phyloP scores from a whole-genome alignment of 2,113 vertebrate genomes.

The Carollia perspicillata region DNA sequence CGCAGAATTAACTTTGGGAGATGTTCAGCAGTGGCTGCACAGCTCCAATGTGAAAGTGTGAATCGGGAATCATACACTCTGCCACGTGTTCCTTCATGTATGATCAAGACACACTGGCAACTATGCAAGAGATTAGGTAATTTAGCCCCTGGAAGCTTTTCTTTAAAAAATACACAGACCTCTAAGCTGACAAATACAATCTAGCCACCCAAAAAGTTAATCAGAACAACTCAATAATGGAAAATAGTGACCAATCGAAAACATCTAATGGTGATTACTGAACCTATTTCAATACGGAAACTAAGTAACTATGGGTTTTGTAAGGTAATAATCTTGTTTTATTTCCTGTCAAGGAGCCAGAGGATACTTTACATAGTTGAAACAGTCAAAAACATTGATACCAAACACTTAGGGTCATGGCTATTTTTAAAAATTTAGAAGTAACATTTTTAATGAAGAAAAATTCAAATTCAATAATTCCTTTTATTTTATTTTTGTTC shows the following conservation, averaged over 20 bases:
- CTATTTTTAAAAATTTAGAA: background rate
- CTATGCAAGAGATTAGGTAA: background rate
- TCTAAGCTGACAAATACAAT: background rate
- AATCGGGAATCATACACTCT: background rate
- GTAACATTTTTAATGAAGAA: background rate
- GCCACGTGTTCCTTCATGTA: background rate
- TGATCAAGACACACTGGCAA: background rate
- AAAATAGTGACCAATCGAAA: background rate
- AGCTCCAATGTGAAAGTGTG: background rate
- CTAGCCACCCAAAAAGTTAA: background rate
- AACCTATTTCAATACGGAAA: background rate
- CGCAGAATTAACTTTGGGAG: background rate
- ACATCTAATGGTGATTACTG: background rate
- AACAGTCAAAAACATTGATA: conserved; percentile 2
- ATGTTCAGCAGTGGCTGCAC: background rate
- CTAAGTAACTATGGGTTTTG: background rate
- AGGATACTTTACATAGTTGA: background rate
- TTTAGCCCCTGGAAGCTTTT: background rate
- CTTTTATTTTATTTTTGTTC: background rate
- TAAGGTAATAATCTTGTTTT: background rate
- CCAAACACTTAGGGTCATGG: background rate
- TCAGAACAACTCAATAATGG: background rate
- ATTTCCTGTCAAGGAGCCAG: background rate
- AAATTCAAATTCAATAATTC: background rate
- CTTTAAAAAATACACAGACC: background rate